phyloP scores from a whole-genome alignment of 2,797 vertebrate species.

The Coluber constrictor region DNA sequence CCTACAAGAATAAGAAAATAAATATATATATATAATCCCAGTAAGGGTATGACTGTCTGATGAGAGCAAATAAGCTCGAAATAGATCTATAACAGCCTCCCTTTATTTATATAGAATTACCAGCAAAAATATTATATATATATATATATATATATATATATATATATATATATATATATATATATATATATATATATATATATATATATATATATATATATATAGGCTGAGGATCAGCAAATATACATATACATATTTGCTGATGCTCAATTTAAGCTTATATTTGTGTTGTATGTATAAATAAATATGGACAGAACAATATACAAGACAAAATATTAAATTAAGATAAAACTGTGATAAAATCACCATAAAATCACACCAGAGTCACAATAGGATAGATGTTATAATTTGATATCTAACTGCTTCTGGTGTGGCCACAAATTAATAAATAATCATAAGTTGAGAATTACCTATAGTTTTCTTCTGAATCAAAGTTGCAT shows the following conservation, averaged over 20 bases:
- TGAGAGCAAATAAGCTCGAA: too few species aligned
- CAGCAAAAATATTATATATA: too few species aligned
- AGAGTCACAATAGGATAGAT: not conserved
- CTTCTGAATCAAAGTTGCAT: not conserved
- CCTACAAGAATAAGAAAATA: too few species aligned
- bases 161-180: too few species aligned
- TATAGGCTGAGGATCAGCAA: too few species aligned
- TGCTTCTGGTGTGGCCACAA: not conserved
- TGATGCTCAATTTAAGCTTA: not conserved
- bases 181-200: too few species aligned
- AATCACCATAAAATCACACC: not conserved
- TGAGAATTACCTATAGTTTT: not conserved
- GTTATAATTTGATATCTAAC: not conserved
- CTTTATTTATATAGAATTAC: too few species aligned
- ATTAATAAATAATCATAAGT: not conserved
- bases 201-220: too few species aligned
- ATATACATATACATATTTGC: not conserved
- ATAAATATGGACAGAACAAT: not conserved
- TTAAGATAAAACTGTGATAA: not conserved
- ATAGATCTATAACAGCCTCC: too few species aligned
- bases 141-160: too few species aligned
- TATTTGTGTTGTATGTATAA: not conserved
- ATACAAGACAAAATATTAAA: not conserved
- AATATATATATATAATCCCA: too few species aligned
- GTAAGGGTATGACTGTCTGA: too few species aligned